Evolutionary conservation across 2,888 invertebrate species (phyloP), one percentile per base, ranked within the genome.

Genomic region (Drosophila sordidapex): DNA sequence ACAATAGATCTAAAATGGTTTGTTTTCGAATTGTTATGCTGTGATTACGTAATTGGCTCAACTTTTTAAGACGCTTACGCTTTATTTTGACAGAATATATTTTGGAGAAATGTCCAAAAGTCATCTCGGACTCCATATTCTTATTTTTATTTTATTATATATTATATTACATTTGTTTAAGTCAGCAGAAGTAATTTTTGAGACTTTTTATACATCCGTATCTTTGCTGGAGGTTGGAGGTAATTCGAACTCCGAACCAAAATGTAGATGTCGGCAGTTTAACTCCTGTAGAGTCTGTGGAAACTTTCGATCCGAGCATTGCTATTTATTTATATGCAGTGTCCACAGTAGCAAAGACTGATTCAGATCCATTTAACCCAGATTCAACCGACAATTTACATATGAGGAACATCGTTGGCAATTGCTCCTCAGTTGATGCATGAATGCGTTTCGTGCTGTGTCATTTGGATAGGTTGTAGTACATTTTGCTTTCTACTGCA

Each of bases 391-490:
- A 21, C 43, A 64, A 49, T 64, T 64, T 64, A n/a, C 51, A 59
- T 59, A n/a, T 57, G 27, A 35, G 35, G 70, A 65, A 66, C 53
- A 35, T 38, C 61, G 63, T 53, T 58, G 46, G 60, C 66, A 57
- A 67, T 64, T 52, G 65, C 29, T 46, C 4, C 66, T 18, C 27
- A 36, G 57, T 62, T 57, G 46, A 56, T 49, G 58, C 62, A 62
- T 63, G 65, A 59, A 73, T 63, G 40, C 29, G 52, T 57, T 38
- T 35, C 21, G 7, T 63, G 58, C 65, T 51, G 48, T 71, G 67
- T 64, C 76, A 76, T 33, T 64, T 64, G 40, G 35, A 56, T 62
- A 71, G 59, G 51, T 57, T 75, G 63, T 51, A 58, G 53, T 60
- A 33, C 59, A 59, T 75, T 67, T 49, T 59, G 51, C 61, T 71